Percentiles rank a stretch among this genome's conserved stretches.
phyloP scores from a whole-genome alignment of 2,113 vertebrate species.

The Alosa alosa region DNA sequence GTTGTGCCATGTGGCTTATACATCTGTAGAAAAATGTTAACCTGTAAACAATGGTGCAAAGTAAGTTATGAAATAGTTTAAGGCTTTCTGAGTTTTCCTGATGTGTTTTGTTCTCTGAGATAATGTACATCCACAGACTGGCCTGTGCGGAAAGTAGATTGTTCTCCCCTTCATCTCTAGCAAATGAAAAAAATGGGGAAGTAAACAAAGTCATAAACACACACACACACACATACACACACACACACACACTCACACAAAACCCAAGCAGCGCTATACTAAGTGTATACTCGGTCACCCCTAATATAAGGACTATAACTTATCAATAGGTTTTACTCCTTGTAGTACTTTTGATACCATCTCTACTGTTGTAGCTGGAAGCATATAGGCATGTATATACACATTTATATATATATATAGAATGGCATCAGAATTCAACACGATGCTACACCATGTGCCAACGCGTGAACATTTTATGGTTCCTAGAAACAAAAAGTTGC shows the following conservation, averaged over 20 bases:
- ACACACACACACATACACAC: slow-evolving; percentile 42
- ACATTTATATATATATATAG: not conserved
- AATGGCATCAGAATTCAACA: slow-evolving; percentile 64
- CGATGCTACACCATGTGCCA: slow-evolving; percentile 58
- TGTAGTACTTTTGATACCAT: slow-evolving; percentile 62
- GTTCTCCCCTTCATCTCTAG: slow-evolving; percentile 28
- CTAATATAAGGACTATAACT: slow-evolving; percentile 73
- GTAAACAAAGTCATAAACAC: slow-evolving; percentile 34
- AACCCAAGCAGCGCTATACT: slow-evolving; percentile 61
- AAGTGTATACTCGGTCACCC: slow-evolving; percentile 64
- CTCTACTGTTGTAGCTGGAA: slow-evolving; percentile 72
- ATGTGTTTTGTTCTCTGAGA: slow-evolving; percentile 72
- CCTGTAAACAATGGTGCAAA: slow-evolving; percentile 74
- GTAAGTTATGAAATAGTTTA: slow-evolving; percentile 71
- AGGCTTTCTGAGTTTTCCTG: slow-evolving; percentile 76
- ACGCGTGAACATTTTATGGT: slow-evolving; percentile 54
- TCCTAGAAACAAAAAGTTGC: slow-evolving; percentile 37
- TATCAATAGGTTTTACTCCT: slow-evolving; percentile 60
- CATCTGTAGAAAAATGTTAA: slow-evolving; percentile 59
- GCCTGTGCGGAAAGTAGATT: slow-evolving; percentile 41
- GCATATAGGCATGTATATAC: slow-evolving; percentile 32
- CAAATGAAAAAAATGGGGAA: slow-evolving; percentile 10
- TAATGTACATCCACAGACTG: slow-evolving; percentile 36
- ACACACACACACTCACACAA: slow-evolving; percentile 52
- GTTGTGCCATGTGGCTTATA: slow-evolving; percentile 67